phyloP scores from a whole-genome alignment of 2,113 vertebrate genomes.

The Scophthalmus maximus region DNA sequence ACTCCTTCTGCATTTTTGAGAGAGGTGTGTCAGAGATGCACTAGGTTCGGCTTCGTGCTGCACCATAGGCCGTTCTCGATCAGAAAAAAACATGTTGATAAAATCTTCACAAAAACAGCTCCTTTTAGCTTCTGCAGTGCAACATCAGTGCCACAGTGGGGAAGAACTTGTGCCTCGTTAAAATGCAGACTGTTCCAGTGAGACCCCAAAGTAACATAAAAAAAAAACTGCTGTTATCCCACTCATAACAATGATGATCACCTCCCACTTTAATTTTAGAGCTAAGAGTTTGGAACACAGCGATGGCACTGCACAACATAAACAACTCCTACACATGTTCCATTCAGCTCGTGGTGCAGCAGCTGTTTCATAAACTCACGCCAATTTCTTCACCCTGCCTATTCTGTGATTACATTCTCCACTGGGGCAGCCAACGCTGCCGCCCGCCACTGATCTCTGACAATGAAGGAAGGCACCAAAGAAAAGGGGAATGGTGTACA shows the following conservation, averaged over 20 bases:
- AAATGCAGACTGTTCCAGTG: neutral
- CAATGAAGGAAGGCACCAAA: conserved; percentile 11
- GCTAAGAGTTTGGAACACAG: conserved; percentile 10
- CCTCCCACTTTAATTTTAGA: conserved; percentile 15
- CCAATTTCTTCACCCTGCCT: conserved; percentile 42
- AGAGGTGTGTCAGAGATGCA: conserved; percentile 25
- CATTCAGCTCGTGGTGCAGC: conserved; percentile 39
- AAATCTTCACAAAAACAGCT: conserved; percentile 4
- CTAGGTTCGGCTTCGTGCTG: neutral
- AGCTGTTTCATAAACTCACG: conserved; percentile 23
- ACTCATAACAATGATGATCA: conserved; percentile 2
- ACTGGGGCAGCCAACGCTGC: conserved; percentile 35
- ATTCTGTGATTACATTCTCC: conserved; percentile 59
- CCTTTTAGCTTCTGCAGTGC: neutral
- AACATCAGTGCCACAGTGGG: neutral
- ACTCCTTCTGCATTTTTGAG: conserved; percentile 54
- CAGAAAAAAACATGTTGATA: neutral
- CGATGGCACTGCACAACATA: conserved; percentile 17
- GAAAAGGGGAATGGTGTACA: conserved; percentile 23
- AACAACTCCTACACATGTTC: conserved; percentile 54
- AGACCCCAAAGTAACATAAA: conserved; percentile 2
- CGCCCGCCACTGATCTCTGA: conserved; percentile 14
- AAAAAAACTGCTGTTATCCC: neutral
- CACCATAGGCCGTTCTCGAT: neutral
- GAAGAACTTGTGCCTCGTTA: neutral